Evolutionary conservation across 2,113 vertebrate species (phyloP).

Genomic region (Nothoprocta perdicaria): DNA sequence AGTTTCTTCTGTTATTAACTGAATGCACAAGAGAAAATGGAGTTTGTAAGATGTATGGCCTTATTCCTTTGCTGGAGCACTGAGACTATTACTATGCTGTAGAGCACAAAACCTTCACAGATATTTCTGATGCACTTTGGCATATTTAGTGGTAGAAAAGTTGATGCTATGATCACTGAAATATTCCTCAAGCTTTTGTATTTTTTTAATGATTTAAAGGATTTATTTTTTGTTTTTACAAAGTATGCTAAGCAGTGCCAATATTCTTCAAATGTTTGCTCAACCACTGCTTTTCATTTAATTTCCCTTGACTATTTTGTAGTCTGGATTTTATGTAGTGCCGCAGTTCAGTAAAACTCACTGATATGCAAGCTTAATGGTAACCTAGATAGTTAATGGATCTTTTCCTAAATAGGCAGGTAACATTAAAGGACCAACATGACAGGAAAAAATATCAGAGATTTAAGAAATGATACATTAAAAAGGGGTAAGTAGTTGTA

Average conservation of each 20-base stretch:
- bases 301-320: background rate
- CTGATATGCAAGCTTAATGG: background rate
- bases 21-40: conserved; percentile 49
- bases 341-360: conserved; percentile 8
- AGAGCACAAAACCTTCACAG: background rate
- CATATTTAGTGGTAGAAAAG: background rate
- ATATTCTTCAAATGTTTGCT: background rate
- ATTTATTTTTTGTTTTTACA: background rate
- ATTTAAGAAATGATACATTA: background rate
- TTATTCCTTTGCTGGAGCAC: background rate
- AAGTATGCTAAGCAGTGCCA: background rate
- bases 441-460: background rate
- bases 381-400: background rate
- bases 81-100: background rate
- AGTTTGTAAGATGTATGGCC: conserved; percentile 53
- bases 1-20: conserved; percentile 66
- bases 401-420: conserved; percentile 11
- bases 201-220: background rate
- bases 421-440: conserved; percentile 6
- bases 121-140: background rate
- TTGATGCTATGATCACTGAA: background rate
- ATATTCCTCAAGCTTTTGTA: background rate
- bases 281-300: background rate
- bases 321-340: background rate
- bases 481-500: background rate